phyloP scores from a whole-genome alignment of 2,888 invertebrate species.

The Melanchra persicariae region DNA sequence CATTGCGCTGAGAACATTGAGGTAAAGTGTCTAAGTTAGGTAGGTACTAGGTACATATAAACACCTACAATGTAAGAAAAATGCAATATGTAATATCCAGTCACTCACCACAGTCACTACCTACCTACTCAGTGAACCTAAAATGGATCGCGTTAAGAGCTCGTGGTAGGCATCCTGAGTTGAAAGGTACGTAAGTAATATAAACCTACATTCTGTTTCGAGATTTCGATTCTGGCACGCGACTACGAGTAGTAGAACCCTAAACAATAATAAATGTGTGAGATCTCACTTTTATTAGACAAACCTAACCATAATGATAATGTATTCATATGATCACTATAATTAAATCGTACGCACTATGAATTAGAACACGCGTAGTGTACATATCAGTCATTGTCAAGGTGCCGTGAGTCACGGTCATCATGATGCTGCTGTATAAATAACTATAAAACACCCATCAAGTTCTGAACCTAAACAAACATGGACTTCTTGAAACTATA shows the following conservation, averaged over 20 bases:
- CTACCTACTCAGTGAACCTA: no score
- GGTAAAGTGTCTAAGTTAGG: background rate
- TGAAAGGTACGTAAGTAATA: no score
- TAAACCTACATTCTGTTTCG: background rate
- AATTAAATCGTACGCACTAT: constrained; percentile 66
- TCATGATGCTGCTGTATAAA: constrained; percentile 63
- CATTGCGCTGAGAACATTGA: background rate
- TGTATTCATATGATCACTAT: background rate
- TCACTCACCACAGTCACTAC: no score
- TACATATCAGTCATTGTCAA: constrained; percentile 72
- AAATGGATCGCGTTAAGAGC: no score
- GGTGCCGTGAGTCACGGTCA: constrained; percentile 73
- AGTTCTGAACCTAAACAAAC: constrained; percentile 69
- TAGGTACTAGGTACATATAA: background rate
- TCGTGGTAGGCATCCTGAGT: no score
- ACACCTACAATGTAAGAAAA: background rate
- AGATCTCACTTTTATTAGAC: no score
- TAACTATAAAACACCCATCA: constrained; percentile 69
- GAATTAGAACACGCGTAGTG: constrained; percentile 66
- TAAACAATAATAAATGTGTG: background rate
- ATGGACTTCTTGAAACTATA: constrained; percentile 62
- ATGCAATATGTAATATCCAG: background rate
- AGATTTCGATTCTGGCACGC: no score
- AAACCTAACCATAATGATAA: background rate
- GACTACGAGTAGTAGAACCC: no score